These are phyloP conservation scores for Ellobium chinense DNA, from an alignment of 2,888 invertebrate species.

Conservation along the genomic window DNA sequence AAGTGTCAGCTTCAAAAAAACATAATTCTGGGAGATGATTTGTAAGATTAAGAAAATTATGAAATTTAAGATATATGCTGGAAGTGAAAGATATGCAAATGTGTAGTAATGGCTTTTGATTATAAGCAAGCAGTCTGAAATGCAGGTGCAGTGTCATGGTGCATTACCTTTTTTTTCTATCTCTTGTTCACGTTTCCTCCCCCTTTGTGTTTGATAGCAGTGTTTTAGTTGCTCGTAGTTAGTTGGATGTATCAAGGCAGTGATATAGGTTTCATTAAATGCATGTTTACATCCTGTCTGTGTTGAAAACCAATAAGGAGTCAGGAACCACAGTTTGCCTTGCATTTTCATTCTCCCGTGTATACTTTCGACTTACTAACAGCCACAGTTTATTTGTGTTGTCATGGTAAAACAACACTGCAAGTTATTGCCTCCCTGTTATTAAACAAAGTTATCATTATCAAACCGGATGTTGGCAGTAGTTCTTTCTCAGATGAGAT, in stretches of 20 bases:
- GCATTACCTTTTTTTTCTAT: background rate
- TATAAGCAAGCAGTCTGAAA: background rate
- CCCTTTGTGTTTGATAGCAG: background rate
- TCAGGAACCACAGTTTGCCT: background rate
- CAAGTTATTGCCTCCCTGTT: conserved; percentile 12
- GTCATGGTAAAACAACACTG: conserved; percentile 45
- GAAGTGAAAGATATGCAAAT: too few species aligned
- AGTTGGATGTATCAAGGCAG: background rate
- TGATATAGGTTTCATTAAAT: background rate
- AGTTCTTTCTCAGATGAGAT: too few species aligned
- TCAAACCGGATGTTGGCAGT: too few species aligned
- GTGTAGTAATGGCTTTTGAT: too few species aligned
- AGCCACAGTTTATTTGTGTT: conserved; percentile 28
- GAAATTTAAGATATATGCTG: too few species aligned
- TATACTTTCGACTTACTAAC: conserved; percentile 28
- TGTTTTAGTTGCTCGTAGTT: conserved; percentile 8
- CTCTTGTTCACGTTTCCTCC: background rate
- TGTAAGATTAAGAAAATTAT: too few species aligned
- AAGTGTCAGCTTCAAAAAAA: too few species aligned
- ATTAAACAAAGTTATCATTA: too few species aligned
- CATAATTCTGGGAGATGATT: too few species aligned
- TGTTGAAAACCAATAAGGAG: background rate
- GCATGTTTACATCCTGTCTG: conserved; percentile 4
- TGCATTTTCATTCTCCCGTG: background rate
- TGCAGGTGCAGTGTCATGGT: background rate